Evolutionary conservation across 2,888 invertebrate species (phyloP).

Genomic region (Catocala sponsa): DNA sequence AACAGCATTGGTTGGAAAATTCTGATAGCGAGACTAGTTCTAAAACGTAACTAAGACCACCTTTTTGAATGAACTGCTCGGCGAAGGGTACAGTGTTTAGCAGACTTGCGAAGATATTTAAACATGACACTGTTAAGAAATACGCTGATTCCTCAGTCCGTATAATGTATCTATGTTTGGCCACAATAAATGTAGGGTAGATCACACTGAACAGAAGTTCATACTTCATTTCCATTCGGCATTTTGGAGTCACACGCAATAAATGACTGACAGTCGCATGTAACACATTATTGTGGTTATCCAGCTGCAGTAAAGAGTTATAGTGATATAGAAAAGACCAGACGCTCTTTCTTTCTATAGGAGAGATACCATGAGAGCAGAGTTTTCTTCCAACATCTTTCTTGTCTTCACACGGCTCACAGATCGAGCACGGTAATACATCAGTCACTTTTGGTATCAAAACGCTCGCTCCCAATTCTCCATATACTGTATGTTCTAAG

Average conservation of each 20-base stretch:
- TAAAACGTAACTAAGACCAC: constrained; percentile 87
- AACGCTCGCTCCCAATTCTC: constrained; percentile 86
- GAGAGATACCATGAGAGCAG: constrained; percentile 68
- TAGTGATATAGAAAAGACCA: constrained; percentile 89
- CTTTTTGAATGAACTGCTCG: constrained; percentile 87
- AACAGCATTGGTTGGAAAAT: constrained; percentile 89
- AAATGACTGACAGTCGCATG: constrained; percentile 88
- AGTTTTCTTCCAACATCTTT: constrained; percentile 62
- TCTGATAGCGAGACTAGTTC: constrained; percentile 84
- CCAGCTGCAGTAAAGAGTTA: constrained; percentile 85
- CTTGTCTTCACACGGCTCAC: constrained; percentile 71
- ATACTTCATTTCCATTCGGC: constrained; percentile 85
- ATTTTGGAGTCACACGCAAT: constrained; percentile 87
- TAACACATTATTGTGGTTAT: constrained; percentile 85
- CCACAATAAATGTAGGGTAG: constrained; percentile 88
- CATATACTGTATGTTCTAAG: constrained; percentile 88
- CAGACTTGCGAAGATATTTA: constrained; percentile 88
- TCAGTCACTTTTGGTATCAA: constrained; percentile 72
- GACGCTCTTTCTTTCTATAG: constrained; percentile 72
- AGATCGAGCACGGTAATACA: constrained; percentile 78
- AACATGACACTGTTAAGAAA: constrained; percentile 88
- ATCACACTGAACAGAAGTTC: constrained; percentile 89
- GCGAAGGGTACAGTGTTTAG: constrained; percentile 87
- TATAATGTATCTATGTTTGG: constrained; percentile 83
- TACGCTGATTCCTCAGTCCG: constrained; percentile 82